phyloP scores from a whole-genome alignment of 2,888 invertebrate species.

The Ptilodon capucinus region DNA sequence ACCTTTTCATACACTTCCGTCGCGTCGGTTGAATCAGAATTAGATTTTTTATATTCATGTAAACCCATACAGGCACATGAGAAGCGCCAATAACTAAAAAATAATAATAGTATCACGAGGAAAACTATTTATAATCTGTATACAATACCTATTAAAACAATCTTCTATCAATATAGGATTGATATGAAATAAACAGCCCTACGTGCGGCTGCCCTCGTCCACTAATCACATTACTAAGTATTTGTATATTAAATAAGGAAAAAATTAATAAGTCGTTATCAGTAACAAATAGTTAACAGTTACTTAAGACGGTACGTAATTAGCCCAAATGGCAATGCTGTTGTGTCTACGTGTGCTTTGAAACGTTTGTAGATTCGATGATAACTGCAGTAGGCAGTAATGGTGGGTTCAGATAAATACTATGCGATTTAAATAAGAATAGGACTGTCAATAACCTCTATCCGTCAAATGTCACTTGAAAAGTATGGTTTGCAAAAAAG shows the following conservation, averaged over 20 bases:
- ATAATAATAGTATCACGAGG: too few species aligned
- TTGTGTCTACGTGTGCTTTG: conserved; percentile 51
- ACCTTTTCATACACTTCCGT: too few species aligned
- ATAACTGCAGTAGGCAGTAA: not conserved
- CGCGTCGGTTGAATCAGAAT: too few species aligned
- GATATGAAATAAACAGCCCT: not conserved
- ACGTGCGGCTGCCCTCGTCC: conserved; percentile 26
- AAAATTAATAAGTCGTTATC: conserved; percentile 30
- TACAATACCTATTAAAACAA: too few species aligned
- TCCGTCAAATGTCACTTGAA: too few species aligned
- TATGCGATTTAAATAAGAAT: not conserved
- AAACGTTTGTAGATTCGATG: conserved; percentile 38
- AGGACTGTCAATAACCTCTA: too few species aligned
- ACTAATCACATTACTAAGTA: conserved; percentile 16
- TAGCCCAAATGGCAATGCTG: conserved; percentile 57
- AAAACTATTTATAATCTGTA: too few species aligned
- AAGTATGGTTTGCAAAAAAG: too few species aligned
- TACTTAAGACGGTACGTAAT: conserved; percentile 35
- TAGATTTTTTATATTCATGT: too few species aligned
- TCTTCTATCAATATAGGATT: too few species aligned
- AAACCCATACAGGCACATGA: too few species aligned
- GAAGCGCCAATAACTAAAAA: too few species aligned
- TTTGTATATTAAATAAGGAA: conserved; percentile 46
- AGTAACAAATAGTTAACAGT: conserved; percentile 25
- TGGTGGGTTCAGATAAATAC: not conserved